Conservation (phyloP, 2,113 vertebrate genomes). For the Solea solea region DNA sequence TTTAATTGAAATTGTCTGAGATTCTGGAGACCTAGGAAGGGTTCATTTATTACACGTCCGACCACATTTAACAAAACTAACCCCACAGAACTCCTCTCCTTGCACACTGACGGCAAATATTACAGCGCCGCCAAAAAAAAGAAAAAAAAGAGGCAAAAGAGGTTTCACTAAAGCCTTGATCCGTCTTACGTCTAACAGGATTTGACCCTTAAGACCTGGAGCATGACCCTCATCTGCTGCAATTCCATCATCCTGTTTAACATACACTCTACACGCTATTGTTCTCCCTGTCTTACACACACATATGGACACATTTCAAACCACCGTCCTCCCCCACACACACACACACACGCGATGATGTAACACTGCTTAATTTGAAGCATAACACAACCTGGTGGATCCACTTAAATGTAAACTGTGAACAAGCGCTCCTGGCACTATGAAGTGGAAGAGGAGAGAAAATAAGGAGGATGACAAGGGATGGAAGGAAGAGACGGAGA, state of each 20-base stretch:
- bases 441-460: conserved; percentile 22
- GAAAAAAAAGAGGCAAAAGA: conserved; percentile 20
- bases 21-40: too few species aligned
- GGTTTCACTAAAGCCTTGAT: conserved; percentile 65
- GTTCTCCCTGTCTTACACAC: conserved; percentile 45
- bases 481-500: not conserved
- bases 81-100: conserved; percentile 19
- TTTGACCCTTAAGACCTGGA: conserved; percentile 79
- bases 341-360: conserved; percentile 36
- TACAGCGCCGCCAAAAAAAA: conserved; percentile 35
- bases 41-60: too few species aligned
- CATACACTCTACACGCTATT: conserved; percentile 66
- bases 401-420: conserved; percentile 45
- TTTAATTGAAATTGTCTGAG: too few species aligned
- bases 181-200: conserved; percentile 80
- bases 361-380: conserved; percentile 47
- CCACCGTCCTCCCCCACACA: conserved; percentile 34
- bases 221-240: conserved; percentile 73
- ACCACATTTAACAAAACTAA: too few species aligned
- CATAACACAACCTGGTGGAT: conserved; percentile 58
- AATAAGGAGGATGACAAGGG: conserved; percentile 3
- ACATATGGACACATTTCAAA: conserved; percentile 25
- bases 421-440: conserved; percentile 21
- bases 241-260: conserved; percentile 72
- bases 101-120: conserved; percentile 51